Evolutionary conservation across 2,113 vertebrate genomes (phyloP), one percentile per base, ranked within the genome.

Genomic region (Bubo blakistoni): DNA sequence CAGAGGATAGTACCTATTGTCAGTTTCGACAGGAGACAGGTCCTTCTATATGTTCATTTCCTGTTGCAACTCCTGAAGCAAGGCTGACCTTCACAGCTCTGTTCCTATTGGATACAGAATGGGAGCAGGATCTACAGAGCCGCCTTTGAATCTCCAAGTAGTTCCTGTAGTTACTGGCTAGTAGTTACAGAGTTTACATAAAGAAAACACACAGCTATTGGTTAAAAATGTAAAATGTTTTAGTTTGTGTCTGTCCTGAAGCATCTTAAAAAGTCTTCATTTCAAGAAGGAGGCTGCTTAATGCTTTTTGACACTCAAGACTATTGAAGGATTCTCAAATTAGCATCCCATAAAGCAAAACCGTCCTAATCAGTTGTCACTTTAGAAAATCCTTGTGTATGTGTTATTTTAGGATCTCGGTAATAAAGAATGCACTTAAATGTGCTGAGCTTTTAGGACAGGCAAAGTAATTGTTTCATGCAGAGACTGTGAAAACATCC

Each of bases 401-500:
- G 38, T 59, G 66, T 79, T 79, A 79, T 92, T 92, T 69, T 87
- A 72, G 38, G 13, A 67, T 67, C 38, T 58, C 10, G 13, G 13
- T 77, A 81, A 76, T 76, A 92, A 93, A 80, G 55, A 82, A 59
- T 40, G 55, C 30, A 32, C 72, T 89, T 71, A 83, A 89, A 71
- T 58, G 27, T 83, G 20, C 42, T 80, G 40, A 80, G 72, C 61
- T 76, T 82, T 89, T 93, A 91, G 72, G 88, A 54, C 36, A 76
- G 42, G 30, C 22, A 71, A 62, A 82, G 27, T 78, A 86, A 85
- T 87, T 74, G 66, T 87, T 73, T 90, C 47, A 66, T 55, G 65
- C n/a, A 76, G 66, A 61, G 40, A 30, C 57, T 96, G 95, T 95
- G 88, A 88, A 92, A 96, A 79, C 58, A 86, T 85, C 11, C 30